phyloP scores from a whole-genome alignment of 2,888 invertebrate genomes.

The Polyommatus icarus region DNA sequence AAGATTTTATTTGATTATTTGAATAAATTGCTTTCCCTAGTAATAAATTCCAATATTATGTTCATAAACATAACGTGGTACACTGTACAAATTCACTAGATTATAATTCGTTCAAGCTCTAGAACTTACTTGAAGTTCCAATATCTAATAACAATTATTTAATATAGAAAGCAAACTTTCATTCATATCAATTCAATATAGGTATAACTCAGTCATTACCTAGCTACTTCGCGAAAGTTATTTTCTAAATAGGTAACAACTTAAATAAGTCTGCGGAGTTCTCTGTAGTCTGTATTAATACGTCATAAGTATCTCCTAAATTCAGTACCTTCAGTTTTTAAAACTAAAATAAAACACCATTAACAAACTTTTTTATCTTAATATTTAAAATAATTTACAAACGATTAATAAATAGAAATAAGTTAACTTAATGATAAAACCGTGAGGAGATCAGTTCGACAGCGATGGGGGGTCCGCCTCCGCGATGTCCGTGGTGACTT shows the following conservation, averaged over 20 bases:
- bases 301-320: not conserved
- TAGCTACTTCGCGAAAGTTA: not conserved
- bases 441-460: conserved; percentile 54
- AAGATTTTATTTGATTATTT: not conserved
- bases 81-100: no score
- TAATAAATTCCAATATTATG: not conserved
- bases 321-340: not conserved
- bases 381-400: conserved; percentile 35
- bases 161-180: not conserved
- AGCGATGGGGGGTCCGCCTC: conserved; percentile 53
- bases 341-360: conserved; percentile 26
- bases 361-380: conserved; percentile 33
- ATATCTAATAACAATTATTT: not conserved
- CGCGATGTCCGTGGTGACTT: conserved; percentile 45
- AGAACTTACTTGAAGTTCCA: not conserved
- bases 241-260: not conserved
- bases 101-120: not conserved
- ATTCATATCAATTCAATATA: conserved; percentile 4
- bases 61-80: no score
- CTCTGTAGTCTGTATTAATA: no score
- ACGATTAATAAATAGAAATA: conserved; percentile 45
- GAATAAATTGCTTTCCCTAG: not conserved
- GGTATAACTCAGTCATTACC: not conserved
- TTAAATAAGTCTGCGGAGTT: not conserved
- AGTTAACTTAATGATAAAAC: conserved; percentile 50